These are phyloP conservation scores for Crocodylus rhombifer DNA, from an alignment of 2,797 vertebrate species.

Conservation along the genomic window DNA sequence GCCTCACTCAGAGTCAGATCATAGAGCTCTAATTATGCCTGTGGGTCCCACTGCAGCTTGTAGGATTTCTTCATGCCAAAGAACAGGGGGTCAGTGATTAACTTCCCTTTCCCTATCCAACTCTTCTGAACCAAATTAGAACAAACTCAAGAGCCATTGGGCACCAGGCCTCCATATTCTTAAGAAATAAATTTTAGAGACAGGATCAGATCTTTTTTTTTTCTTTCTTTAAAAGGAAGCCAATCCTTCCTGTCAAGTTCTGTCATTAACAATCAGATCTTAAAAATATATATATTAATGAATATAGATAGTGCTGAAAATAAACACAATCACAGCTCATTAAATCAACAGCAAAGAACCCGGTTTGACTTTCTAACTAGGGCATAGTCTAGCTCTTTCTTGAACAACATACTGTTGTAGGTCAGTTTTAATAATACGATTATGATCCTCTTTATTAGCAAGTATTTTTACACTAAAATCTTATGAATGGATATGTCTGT, in stretches of 20 bases:
- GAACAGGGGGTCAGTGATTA: neutral
- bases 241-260: constrained; percentile 31
- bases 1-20: neutral
- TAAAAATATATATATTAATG: constrained; percentile 15
- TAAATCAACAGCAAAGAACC: constrained; percentile 59
- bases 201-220: neutral
- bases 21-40: neutral
- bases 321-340: constrained; percentile 71
- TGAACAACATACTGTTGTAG: constrained; percentile 54
- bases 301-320: constrained; percentile 54
- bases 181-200: neutral
- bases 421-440: constrained; percentile 70
- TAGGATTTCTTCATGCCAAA: neutral
- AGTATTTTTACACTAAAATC: constrained; percentile 73
- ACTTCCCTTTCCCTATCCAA: neutral
- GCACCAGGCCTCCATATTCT: fast-evolving
- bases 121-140: neutral
- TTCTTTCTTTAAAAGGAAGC: constrained; percentile 26
- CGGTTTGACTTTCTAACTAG: constrained; percentile 67
- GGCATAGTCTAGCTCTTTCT: constrained; percentile 47
- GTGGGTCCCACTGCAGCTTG: fast-evolving
- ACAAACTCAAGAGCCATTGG: neutral
- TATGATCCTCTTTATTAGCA: constrained; percentile 74
- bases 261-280: constrained; percentile 37
- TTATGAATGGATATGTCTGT: constrained; percentile 64